A percentile compares a stretch with the other conserved stretches of the same genome.
phyloP scores from a whole-genome alignment of 2,888 invertebrate genomes.

The Caenorhabditis parvicauda region DNA sequence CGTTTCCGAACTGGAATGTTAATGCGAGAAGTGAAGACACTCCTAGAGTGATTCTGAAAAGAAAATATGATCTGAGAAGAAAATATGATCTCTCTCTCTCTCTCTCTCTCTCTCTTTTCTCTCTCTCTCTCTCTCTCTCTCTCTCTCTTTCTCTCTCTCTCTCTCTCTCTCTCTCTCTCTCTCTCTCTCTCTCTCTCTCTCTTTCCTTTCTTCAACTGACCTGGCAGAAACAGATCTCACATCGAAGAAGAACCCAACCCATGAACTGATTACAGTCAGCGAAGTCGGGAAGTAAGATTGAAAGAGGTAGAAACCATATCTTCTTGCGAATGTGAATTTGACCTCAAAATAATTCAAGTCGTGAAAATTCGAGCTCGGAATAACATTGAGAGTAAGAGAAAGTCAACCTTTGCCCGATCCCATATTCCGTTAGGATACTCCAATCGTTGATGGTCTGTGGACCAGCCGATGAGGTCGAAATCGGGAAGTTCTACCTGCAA shows the following conservation, averaged over 20 bases:
- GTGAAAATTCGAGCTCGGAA: neutral
- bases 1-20: conserved; percentile 63
- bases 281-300: conserved; percentile 62
- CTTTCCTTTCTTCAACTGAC: conserved; percentile 10
- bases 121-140: too few relatives aligned
- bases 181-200: neutral
- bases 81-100: too few relatives aligned
- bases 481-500: conserved; percentile 61
- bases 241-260: conserved; percentile 63
- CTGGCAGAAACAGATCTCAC: conserved; percentile 61
- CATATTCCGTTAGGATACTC: conserved; percentile 63
- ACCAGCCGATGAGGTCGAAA: conserved; percentile 61
- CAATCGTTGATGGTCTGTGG: conserved; percentile 56
- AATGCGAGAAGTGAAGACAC: conserved; percentile 61
- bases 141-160: too few relatives aligned
- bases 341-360: conserved; percentile 34
- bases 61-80: neutral
- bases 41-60: conserved; percentile 58
- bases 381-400: conserved; percentile 17
- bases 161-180: too few relatives aligned
- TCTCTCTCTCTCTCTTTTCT: too few relatives aligned
- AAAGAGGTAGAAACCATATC: conserved; percentile 63
- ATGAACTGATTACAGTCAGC: conserved; percentile 56
- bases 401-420: conserved; percentile 49
- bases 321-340: conserved; percentile 61